Base-by-base conservation (phyloP, 2,888 invertebrate genomes). In the Diachrysia chrysitis region DNA sequence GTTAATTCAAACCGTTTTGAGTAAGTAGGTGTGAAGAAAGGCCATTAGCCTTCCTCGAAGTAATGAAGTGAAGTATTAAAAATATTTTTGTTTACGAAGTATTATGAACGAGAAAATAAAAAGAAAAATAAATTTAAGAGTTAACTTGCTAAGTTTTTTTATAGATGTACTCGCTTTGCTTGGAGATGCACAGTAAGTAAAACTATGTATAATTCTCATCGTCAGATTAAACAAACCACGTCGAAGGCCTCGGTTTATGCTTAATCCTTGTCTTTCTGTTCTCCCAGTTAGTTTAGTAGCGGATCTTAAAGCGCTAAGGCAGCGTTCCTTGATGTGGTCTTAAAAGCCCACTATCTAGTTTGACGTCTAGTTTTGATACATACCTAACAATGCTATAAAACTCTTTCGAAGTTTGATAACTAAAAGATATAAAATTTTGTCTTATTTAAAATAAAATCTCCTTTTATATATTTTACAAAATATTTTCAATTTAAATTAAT, bases 241-340 rank as follows among this genome's bases (percentile, higher is more conserved):
- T 71, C 63, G 73, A 42, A 37, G 54, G 46, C 55, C 58, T 51
- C 42, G 73, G 63, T 61, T 76, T 76, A 66, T 64, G 60, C 62
- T 76, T 73, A 76, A 78, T 78, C 76, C 73, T 70, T 58, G 66
- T 64, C 73, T 69, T 62, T 51, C 58, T 62, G 72, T 37, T 59
- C 61, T 51, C 63, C 62, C 53, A 46, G 58, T 46, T 63, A 69
- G 66, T 67, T 65, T 68, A 35, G 64, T 51, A 56, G 37, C 55
- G 61, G 63, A 69, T 75, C 67, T 78, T 67, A 64, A 60, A 66
- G 54, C 42, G 76, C 56, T 14, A 58, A 67, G 58, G 14, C 58
- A 63, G 55, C 63, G 29, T 54, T 63, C 42, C 62, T 62, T 59
- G 17, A 61, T 54, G 56, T 32, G 55, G 37, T 65, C 54, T 67